These are phyloP conservation scores for Arion vulgaris DNA, from an alignment of 1,140 invertebrate species.

Conservation along the genomic window DNA sequence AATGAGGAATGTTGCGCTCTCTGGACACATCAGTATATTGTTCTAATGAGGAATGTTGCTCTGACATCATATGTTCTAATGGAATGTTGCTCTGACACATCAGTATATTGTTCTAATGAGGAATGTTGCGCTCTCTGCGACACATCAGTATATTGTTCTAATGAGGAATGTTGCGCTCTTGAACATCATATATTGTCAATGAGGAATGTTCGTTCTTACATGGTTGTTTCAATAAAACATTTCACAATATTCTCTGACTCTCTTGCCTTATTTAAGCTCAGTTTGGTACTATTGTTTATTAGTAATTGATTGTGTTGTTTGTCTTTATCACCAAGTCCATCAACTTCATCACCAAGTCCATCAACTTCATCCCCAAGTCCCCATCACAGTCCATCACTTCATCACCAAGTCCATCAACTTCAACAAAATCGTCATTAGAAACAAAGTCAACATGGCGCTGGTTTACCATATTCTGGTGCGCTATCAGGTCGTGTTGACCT, in stretches of 20 bases:
- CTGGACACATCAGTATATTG: too few species aligned
- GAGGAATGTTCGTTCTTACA: too few species aligned
- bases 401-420: background rate
- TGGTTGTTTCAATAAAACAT: background rate
- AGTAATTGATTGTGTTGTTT: background rate
- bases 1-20: too few species aligned
- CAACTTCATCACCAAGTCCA: conserved; percentile 2
- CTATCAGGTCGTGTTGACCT: background rate
- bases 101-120: too few species aligned
- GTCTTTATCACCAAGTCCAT: background rate
- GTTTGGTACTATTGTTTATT: background rate
- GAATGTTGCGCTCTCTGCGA: too few species aligned
- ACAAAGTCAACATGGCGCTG: background rate
- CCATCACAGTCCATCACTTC: conserved; percentile 17
- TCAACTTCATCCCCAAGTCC: background rate
- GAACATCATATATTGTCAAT: too few species aligned
- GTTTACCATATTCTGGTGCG: background rate
- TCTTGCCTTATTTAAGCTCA: background rate
- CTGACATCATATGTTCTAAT: too few species aligned
- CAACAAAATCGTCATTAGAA: too few species aligned
- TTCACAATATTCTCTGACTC: background rate
- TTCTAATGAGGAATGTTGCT: too few species aligned
- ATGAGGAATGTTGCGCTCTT: too few species aligned
- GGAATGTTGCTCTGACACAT: too few species aligned
- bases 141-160: too few species aligned